Percentiles rank a stretch among this genome's conserved stretches.
Conservation (phyloP, 1,140 invertebrate genomes). For the Drosophila albomicans region DNA sequence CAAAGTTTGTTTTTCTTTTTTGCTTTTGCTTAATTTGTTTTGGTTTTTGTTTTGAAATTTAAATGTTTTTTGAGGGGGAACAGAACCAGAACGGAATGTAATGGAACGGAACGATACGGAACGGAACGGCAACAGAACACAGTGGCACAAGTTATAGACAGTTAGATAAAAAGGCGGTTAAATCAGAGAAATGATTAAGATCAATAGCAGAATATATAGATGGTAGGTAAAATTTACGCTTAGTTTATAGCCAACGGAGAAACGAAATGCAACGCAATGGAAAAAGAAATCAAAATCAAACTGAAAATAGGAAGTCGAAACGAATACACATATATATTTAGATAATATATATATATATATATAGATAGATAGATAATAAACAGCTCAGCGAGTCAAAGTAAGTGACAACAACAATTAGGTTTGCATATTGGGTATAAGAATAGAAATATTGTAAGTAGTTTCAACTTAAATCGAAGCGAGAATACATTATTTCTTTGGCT, state of each 20-base stretch:
- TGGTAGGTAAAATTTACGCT: not conserved
- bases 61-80: constrained; percentile 6
- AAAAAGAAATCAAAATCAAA: not conserved
- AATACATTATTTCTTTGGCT: constrained; percentile 15
- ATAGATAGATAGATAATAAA: not conserved
- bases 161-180: constrained; percentile 33
- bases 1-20: constrained; percentile 27
- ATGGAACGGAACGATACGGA: constrained; percentile 29
- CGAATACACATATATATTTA: too few relatives aligned
- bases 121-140: constrained; percentile 36
- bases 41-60: constrained; percentile 3
- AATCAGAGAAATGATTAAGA: constrained; percentile 27
- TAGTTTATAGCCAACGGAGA: constrained; percentile 35
- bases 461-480: constrained; percentile 16
- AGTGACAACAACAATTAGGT: constrained; percentile 28
- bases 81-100: constrained; percentile 41
- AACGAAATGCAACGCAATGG: constrained; percentile 44
- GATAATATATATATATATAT: not conserved
- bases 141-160: constrained; percentile 48
- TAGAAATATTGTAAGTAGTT: not conserved
- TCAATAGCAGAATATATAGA: constrained; percentile 2
- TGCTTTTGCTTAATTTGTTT: constrained; percentile 28
- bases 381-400: constrained; percentile 27
- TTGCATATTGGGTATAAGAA: constrained; percentile 22
- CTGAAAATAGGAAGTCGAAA: not conserved